Evolutionary conservation across 2,797 vertebrate genomes (phyloP).

Genomic region (Synanceia verrucosa): DNA sequence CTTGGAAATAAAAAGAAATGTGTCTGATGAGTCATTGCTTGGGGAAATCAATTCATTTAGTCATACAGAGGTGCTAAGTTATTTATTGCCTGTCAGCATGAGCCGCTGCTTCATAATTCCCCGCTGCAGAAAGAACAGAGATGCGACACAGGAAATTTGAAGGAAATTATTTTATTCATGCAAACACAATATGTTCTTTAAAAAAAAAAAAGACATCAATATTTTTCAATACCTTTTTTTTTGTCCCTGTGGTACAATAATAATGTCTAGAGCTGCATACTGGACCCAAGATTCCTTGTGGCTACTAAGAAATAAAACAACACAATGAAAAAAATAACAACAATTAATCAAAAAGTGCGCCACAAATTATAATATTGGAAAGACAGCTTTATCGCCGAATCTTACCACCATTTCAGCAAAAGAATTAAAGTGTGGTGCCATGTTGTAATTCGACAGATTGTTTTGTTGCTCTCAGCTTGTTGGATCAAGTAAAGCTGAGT

Average conservation of each 20-base stretch:
- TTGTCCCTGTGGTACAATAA: background rate
- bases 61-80: constrained; percentile 83
- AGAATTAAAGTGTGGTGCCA: background rate
- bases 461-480: background rate
- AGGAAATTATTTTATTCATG: constrained; percentile 49
- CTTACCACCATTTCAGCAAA: background rate
- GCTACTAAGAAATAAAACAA: background rate
- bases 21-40: constrained; percentile 86
- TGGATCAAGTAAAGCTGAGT: background rate
- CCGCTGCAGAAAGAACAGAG: constrained; percentile 52
- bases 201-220: constrained; percentile 1
- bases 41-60: constrained; percentile 91
- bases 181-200: constrained; percentile 40
- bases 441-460: background rate
- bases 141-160: constrained; percentile 46
- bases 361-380: background rate
- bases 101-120: constrained; percentile 87
- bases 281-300: background rate
- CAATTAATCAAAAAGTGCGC: background rate
- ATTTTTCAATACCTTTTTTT: constrained; percentile 15
- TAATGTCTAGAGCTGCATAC: constrained; percentile 24
- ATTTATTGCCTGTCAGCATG: constrained; percentile 92
- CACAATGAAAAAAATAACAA: background rate
- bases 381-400: background rate
- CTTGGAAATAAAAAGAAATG: constrained; percentile 87